Evolutionary conservation across 1,140 invertebrate genomes (phyloP), one percentile per base, ranked within the genome.

Genomic region (Ridgeia piscesae): DNA sequence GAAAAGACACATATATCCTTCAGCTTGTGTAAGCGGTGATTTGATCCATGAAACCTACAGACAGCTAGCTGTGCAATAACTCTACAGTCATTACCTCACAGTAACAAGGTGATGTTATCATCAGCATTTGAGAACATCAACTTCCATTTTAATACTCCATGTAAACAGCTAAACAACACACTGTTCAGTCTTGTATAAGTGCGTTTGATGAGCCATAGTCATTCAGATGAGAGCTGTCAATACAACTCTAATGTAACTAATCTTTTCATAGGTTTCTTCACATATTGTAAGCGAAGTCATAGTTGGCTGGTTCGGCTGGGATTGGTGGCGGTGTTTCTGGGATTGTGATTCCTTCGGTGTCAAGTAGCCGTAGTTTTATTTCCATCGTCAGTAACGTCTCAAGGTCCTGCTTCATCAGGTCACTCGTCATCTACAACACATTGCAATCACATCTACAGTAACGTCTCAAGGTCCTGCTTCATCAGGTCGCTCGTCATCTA

Each of bases 311-410:
- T 95, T 98, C 97, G 93, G 98, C 97, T 6, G 99, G 99, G 94
- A 99, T 98, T 35, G 97, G 97, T 33, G 98, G 99, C 34, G 98
- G 98, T 95, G 98, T 97, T 95, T 99, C 98, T 11, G 98, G 99
- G 94, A 99, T 99, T 93, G 98, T 98, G 91, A 99, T 97, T 21
- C 98, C 98, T 96, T 99, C 99, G 1, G 98, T 98, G 96, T 99
- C 99, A 34, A 99, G 96, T 88, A 99, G 96, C 92, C 98, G 96
- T 35, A 99, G 96, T 96, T 99, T 99, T 33, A 99, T 99, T 95
- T 99, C 99, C 98, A 99, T 99, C 8, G 98, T 98, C 1, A 99
- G 96, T 91, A 99, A 96, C 50, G 97, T 98, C 94, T 99, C 98
- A 93, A 99, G 96, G 96, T 99, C 99, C 95, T 98, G 97, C 93